Evolutionary conservation across 1,140 invertebrate genomes (phyloP).

Genomic region (Camponotus vicinus): DNA sequence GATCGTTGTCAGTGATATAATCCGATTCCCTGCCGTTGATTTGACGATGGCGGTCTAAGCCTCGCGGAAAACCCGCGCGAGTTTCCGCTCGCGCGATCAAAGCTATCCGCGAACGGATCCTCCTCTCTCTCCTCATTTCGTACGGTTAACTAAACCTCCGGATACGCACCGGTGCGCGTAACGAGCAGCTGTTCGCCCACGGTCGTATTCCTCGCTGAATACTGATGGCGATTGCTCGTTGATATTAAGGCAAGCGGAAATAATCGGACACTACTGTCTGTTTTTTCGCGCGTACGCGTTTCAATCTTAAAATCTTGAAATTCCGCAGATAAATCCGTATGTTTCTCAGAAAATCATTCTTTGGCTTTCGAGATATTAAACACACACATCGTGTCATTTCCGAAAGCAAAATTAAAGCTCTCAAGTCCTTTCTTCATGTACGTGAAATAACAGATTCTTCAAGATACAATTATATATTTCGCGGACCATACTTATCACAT

Average conservation of each 20-base stretch:
- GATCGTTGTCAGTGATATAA: conserved; percentile 50
- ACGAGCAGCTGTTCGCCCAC: conserved; percentile 45
- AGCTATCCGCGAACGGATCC: conserved; percentile 55
- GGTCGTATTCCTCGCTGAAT: conserved; percentile 10
- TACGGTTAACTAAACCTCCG: conserved; percentile 71
- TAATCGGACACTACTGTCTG: neutral
- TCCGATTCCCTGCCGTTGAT: conserved; percentile 54
- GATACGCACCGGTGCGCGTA: conserved; percentile 68
- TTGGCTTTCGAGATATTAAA: neutral
- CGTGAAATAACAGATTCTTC: neutral
- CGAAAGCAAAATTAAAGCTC: neutral
- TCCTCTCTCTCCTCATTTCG: conserved; percentile 42
- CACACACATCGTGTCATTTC: neutral
- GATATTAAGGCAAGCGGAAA: neutral
- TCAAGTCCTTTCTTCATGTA: neutral
- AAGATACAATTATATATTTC: conserved; percentile 5
- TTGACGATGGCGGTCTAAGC: conserved; percentile 25
- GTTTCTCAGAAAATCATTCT: neutral
- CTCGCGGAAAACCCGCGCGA: conserved; percentile 38
- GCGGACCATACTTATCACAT: neutral
- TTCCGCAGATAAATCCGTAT: neutral
- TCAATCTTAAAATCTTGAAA: neutral
- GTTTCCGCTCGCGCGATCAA: conserved; percentile 69
- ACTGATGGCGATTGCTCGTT: conserved; percentile 17
- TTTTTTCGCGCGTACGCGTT: no score